Evolutionary conservation across 2,797 vertebrate genomes (phyloP), one percentile per base, ranked within the genome.

Genomic region (Cuculus canorus): DNA sequence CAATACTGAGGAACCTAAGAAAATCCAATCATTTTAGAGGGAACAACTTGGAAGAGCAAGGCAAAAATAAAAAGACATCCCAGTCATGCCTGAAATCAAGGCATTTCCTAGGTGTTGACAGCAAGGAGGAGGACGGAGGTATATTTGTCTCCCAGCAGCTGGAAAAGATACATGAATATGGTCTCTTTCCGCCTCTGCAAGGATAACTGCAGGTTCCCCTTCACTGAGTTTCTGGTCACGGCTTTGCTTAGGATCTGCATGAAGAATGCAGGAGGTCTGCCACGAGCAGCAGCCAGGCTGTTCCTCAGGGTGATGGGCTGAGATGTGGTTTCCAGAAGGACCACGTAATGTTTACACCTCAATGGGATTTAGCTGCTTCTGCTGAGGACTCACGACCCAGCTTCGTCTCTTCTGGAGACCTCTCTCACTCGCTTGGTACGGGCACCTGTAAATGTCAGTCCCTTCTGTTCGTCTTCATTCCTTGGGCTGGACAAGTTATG

Each of bases 81-180:
- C 47, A 33, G 59, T 65, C 54, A 43, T 56, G 86, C 64, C 77
- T 90, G 71, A 65, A 86, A 66, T 64, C 7, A 27, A 86, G 78
- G 33, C 93, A 90, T 86, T 86, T 79, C 63, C 81, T 63, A 90
- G 83, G 77, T 76, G 94, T 92, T 96, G 90, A 95, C 88, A 95
- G 86, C 81, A 66, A 95, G 93, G 86, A 90, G 92, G 84, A 95
- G 92, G 86, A 76, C 78, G 72, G 91, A 95, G 64, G 77, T 73
- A 88, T 86, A 73, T 81, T 91, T 95, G 92, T 82, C 71, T 94
- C 65, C 71, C 86, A 78, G 88, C 83, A 94, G 73, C 90, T 96
- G 90, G 92, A 95, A 88, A 57, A 86, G 35, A 82, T 18, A 78
- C 16, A 28, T 10, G 80, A 96, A 54, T 76, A 33, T 28, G 48